Base-by-base conservation (phyloP, 2,113 vertebrate species). In the Tyto alba region DNA sequence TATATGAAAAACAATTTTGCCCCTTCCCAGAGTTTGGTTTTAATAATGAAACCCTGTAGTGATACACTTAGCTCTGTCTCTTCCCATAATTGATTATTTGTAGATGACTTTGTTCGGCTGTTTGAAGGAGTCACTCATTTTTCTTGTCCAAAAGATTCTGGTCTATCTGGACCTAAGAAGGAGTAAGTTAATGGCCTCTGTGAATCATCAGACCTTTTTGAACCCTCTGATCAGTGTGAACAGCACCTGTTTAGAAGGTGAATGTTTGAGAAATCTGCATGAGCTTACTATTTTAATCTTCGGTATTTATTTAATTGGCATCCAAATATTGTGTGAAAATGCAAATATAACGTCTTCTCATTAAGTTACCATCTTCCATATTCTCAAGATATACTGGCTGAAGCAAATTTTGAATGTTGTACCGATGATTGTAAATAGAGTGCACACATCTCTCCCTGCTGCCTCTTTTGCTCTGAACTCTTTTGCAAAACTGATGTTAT, bases 291-390 rank as follows among this genome's bases (percentile, higher is more conserved):
- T 88, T 94, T 93, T 73, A 73, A 50, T 95, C 67, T 73, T 76
- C 38, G 79, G 10, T 79, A 88, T 94, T 93, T 95, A 77, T 93
- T 95, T 93, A 88, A 94, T 95, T 90, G 90, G 71, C 79, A 93
- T 95, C 79, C 63, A 92, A 88, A 92, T 93, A 88, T 80, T 88
- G 67, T 85, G 77, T 90, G 90, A 88, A 94, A 94, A 94, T 95
- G 67, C n/a, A 79, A 96, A 88, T 94, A 36, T 96, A 93, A 92
- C 90, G 85, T 48, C 75, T 94, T 90, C 82, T 90, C 82, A 76
- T 95, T 94, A 96, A 95, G 84, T 84, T 85, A 55, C 43, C 62
- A 56, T 94, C 72, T 85, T 84, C 67, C n/a, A 16, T 94, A 94
- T 80, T 95, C 95, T 97, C 88, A 83, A 92, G 90, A 89, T 88